Evolutionary conservation across 1,140 invertebrate genomes (phyloP), one percentile per base, ranked within the genome.

Genomic region (Euborellia annulipes): DNA sequence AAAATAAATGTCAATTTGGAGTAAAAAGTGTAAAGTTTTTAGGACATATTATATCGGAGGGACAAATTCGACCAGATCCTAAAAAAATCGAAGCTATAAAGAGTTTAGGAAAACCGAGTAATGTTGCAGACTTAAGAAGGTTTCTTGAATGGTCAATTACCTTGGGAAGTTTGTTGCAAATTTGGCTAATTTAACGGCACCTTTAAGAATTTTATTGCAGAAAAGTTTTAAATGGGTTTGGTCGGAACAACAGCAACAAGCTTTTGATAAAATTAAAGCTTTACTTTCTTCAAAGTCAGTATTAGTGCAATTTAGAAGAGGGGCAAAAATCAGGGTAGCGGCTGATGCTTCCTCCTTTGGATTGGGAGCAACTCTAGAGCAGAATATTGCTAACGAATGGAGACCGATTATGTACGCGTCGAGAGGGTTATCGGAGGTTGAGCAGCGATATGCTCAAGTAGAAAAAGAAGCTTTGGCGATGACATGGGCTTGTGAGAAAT

Each of bases 391-490:
- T 18, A 60, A 64, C 52, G 38, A 56, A 39, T 51, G 49, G 43
- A 45, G 44, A 50, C 60, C 59, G n/a, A 48, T 57, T 8, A 47
- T 47, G 36, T 63, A 53, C 46, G 57, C 53, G 19, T 54, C 55
- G 22, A 52, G 54, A 50, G 47, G 55, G 13, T 52, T 69, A 9
- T 61, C 51, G 9, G 14, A 50, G 19, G 40, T 56, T 11, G 58
- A 63, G 51, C 19, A 46, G 41, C 49, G 50, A 18, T 62, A 61
- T 45, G 43, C 61, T 8, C 54, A 61, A 43, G 57, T 63, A 14
- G 57, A 63, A 54, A 63, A 63, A 47, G 60, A 63, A 49, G 47
- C 58, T 11, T 34, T 58, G 3, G 56, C 53, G 9, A 59, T 63
- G 14, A 38, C 36, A 8, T 38, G n/a, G 36, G 36, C 36, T 18